Base-by-base conservation (phyloP, 2,797 vertebrate genomes). In the Sebastes matsubarae region DNA sequence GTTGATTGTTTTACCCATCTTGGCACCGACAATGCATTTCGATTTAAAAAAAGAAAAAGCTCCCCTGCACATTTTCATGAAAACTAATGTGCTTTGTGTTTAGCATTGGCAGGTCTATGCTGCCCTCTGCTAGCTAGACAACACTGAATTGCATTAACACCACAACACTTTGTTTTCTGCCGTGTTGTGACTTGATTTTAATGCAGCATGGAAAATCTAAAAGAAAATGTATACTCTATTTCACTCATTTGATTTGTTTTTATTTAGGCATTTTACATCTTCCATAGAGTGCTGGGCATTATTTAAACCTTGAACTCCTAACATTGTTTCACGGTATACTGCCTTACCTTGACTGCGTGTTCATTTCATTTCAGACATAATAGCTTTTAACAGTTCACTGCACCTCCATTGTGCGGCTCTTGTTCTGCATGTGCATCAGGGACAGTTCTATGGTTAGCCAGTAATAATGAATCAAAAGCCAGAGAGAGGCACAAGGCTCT, bases 361-460 rank as follows among this genome's bases (percentile, higher is more conserved):
- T 91, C 80, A 89, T 77, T 91, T 91, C 80, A 83, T 91, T 93
- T 87, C 87, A 81, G 82, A 89, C 87, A 92, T 91, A 91, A 95
- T 86, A 88, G 90, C 86, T 88, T 93, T 86, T 83, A 87, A 89
- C 81, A 87, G 88, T 92, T 89, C 82, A 80, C 72, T 93, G 90
- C 88, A 61, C 86, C 74, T 88, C 80, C 80, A 85, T 91, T 93
- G 92, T 92, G 87, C 8, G 20, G 34, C 75, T 90, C 88, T 83
- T 92, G 90, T 91, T 94, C 82, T 86, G 86, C 82, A 80, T 79
- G 72, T 83, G 80, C 88, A 89, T 83, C 83, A 72, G 88, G 88
- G 87, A 90, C 80, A 80, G 72, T 77, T 82, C 75, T 72, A 77
- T 67, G 80, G 81, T 85, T 86, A 89, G 82, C 69, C 69, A 73